These are phyloP conservation scores for Smutsia temminckii DNA, from an alignment of 2,797 vertebrate genomes.

Conservation along the genomic window DNA sequence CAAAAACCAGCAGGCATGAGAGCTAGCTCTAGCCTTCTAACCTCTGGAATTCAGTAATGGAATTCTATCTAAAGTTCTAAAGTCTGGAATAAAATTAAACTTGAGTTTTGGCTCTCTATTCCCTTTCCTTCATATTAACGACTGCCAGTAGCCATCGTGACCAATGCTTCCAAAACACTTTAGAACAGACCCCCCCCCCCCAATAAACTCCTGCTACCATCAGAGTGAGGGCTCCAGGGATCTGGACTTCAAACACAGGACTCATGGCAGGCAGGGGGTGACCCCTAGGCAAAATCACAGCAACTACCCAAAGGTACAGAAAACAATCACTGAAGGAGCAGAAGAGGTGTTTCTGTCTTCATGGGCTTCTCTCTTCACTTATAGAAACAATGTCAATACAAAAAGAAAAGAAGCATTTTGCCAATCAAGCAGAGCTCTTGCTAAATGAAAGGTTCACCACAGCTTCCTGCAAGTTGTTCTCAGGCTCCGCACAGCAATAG, in stretches of 20 bases:
- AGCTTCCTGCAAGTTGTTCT: neutral
- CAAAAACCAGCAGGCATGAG: neutral
- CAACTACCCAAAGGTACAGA: neutral
- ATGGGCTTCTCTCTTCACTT: neutral
- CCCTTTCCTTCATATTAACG: neutral
- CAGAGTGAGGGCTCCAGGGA: neutral
- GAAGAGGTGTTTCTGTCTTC: neutral
- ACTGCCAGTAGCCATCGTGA: neutral
- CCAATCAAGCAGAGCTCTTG: neutral
- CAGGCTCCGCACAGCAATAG: too few species aligned
- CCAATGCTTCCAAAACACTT: neutral
- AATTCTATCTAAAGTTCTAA: neutral
- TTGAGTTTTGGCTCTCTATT: neutral
- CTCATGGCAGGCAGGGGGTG: neutral
- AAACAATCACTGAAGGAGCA: neutral
- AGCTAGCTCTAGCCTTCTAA: neutral
- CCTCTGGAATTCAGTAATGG: neutral
- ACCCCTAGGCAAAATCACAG: neutral
- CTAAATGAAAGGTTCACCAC: neutral
- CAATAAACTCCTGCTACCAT: neutral
- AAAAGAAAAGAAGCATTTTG: neutral
- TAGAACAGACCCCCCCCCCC: neutral
- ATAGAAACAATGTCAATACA: neutral
- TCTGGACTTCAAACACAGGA: neutral
- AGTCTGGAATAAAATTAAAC: constrained; percentile 41